Base-by-base conservation (phyloP, 2,113 vertebrate genomes). In the Pseudorectes ferrugineus region DNA sequence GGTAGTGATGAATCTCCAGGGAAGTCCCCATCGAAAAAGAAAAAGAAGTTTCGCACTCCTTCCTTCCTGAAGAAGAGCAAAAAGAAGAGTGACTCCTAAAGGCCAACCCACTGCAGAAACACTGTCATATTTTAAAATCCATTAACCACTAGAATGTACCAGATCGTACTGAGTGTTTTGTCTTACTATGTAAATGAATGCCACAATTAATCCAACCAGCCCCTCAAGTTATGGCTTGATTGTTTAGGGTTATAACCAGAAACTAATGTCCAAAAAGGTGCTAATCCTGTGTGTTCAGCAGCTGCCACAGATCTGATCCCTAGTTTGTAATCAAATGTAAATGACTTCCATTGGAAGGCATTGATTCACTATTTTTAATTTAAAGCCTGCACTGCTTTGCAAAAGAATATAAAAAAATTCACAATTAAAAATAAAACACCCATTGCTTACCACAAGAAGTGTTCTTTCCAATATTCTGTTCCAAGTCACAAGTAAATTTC, bases 1-100 rank as follows among this genome's bases (percentile, higher is more conserved):
- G 98, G 98, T 89, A 99, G 99, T 1, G 99, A 99, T 11, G 99
- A 99, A 94, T 99, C 99, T 79, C 99, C 99, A 42, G 99, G 99
- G 97, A 99, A 99, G 97, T 99, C 99, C 38, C 99, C 99, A 14
- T 99, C 99, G 9, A 99, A 99, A 96, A 99, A 99, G 98, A 99
- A 99, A 98, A 99, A 99, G 98, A 99, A 99, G 97, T 99, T 99
- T 97, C 99, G 99, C 90, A 99, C 99, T 59, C 99, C 99, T 72
- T 99, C 99, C 95, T 99, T 99, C 97, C 97, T 99, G 84, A 99
- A 99, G 98, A 99, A 99, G 98, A 99, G 98, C 98, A 99, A 99
- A 97, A 99, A 99, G 98, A 99, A 99, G 98, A 97, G 98, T 20
- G 99, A 99, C 66, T 98, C 98, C 95, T 99, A 98, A 98, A 98